Percentiles rank a stretch among this genome's conserved stretches.
These are phyloP conservation scores for Eclectus roratus DNA, from an alignment of 2,113 vertebrate genomes.

Conservation along the genomic window DNA sequence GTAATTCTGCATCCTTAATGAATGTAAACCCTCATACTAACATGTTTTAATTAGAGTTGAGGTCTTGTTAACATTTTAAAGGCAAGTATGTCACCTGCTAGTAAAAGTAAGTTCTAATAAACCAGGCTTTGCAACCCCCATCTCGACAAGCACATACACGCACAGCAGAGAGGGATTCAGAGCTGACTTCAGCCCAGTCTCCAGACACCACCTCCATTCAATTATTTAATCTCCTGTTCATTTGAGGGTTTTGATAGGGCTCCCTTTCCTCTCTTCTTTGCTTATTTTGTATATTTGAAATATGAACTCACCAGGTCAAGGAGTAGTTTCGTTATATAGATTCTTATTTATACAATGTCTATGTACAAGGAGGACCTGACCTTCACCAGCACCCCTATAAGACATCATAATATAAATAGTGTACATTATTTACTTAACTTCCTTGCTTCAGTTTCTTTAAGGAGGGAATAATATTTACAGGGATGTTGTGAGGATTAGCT, in stretches of 20 bases:
- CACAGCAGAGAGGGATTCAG: neutral
- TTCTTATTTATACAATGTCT: conserved; percentile 61
- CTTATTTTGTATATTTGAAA: conserved; percentile 50
- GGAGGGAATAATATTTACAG: conserved; percentile 65
- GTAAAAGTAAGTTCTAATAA: neutral
- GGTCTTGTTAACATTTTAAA: neutral
- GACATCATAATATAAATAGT: conserved; percentile 64
- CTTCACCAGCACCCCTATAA: conserved; percentile 60
- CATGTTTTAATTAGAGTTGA: neutral
- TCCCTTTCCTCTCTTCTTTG: neutral
- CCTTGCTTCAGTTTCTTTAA: conserved; percentile 66
- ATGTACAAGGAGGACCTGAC: conserved; percentile 52
- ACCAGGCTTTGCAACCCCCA: neutral
- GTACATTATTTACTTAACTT: conserved; percentile 61
- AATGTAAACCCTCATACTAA: neutral
- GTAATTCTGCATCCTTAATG: neutral
- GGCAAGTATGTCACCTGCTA: neutral
- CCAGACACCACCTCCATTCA: neutral
- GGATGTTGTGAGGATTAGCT: conserved; percentile 69
- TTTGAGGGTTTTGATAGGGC: neutral
- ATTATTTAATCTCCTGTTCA: conserved; percentile 23
- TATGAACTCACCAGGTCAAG: conserved; percentile 59
- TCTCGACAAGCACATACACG: neutral
- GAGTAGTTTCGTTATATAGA: conserved; percentile 54
- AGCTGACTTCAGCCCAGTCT: neutral